phyloP scores from a whole-genome alignment of 2,797 vertebrate genomes.

The Hyperoplus immaculatus region DNA sequence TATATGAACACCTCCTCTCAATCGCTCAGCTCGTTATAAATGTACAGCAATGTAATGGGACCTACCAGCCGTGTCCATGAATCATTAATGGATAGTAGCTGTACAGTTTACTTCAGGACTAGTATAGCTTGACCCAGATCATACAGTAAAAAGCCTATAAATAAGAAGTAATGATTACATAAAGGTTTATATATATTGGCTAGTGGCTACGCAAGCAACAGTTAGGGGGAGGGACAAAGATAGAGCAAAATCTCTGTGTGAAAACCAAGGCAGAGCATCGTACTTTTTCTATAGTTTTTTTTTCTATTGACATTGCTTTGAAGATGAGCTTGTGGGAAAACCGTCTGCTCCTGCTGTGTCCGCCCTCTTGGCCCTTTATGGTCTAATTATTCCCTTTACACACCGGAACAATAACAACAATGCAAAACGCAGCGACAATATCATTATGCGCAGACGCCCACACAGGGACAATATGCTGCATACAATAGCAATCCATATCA shows the following conservation, averaged over 20 bases:
- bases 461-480: constrained; percentile 44
- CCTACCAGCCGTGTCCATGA: constrained; percentile 8
- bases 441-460: constrained; percentile 58
- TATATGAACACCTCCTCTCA: constrained; percentile 8
- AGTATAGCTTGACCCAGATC: constrained; percentile 39
- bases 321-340: constrained; percentile 60
- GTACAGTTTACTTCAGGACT: constrained; percentile 29
- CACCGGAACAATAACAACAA: constrained; percentile 59
- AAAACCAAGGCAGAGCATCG: background rate
- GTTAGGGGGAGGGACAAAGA: background rate
- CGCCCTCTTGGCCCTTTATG: constrained; percentile 51
- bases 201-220: background rate
- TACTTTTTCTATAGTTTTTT: background rate
- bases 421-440: constrained; percentile 42
- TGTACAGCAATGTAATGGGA: constrained; percentile 35
- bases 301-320: constrained; percentile 24
- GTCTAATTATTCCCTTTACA: constrained; percentile 53
- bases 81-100: constrained; percentile 48
- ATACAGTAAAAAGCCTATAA: constrained; percentile 27
- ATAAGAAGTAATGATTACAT: constrained; percentile 4
- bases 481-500: constrained; percentile 58
- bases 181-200: constrained; percentile 17
- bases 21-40: constrained; percentile 15
- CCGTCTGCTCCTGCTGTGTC: constrained; percentile 40
- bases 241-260: too few relatives aligned